Percentiles rank a stretch among this genome's conserved stretches.
These are phyloP conservation scores for Euura lappo DNA, from an alignment of 1,140 invertebrate genomes.

Conservation along the genomic window DNA sequence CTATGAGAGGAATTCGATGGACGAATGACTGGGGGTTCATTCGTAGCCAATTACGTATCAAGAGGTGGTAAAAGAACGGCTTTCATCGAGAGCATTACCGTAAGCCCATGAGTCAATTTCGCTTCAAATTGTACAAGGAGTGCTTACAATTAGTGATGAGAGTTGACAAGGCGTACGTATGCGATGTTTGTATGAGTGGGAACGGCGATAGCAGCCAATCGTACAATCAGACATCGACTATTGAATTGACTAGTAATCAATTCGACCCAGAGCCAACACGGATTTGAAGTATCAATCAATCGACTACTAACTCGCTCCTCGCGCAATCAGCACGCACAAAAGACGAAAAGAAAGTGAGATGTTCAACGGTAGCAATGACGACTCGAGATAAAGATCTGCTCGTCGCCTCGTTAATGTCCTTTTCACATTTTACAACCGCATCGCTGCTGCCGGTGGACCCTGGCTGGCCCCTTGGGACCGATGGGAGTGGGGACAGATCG, in stretches of 20 bases:
- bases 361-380: slow-evolving; percentile 29
- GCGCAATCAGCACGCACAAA: not conserved
- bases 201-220: not conserved
- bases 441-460: slow-evolving; percentile 20
- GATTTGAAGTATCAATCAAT: not conserved
- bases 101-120: not conserved
- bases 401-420: slow-evolving; percentile 34
- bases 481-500: not conserved
- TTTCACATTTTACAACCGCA: slow-evolving; percentile 31
- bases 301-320: not conserved
- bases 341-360: not conserved
- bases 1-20: too few relatives aligned
- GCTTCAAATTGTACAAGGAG: not conserved
- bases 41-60: too few relatives aligned
- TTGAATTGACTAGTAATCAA: not conserved
- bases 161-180: not conserved
- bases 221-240: not conserved
- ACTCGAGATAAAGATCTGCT: slow-evolving; percentile 36
- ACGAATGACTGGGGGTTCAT: too few relatives aligned
- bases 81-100: not conserved
- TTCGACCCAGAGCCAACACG: too few relatives aligned
- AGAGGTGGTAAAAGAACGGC: too few relatives aligned
- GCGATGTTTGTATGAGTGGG: not conserved
- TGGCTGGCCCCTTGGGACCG: not conserved
- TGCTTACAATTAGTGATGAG: not conserved